These are phyloP conservation scores for Ceyx melanurus DNA, from an alignment of 2,113 vertebrate species.

Conservation along the genomic window DNA sequence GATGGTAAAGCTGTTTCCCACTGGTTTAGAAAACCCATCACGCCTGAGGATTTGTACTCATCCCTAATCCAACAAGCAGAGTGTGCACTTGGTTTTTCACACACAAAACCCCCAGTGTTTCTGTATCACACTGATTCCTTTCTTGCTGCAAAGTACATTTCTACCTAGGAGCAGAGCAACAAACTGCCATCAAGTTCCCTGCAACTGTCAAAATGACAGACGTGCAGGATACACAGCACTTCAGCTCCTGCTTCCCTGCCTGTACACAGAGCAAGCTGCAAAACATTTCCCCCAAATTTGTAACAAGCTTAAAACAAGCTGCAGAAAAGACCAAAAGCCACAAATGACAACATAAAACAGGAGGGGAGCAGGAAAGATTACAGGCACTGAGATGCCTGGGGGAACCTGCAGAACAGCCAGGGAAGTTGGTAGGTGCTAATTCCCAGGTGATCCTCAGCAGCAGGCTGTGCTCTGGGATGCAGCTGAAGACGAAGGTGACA, in stretches of 20 bases:
- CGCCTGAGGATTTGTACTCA: not conserved
- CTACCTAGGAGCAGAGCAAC: not conserved
- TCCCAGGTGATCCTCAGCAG: not conserved
- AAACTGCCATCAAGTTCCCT: not conserved
- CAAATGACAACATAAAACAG: conserved; percentile 18
- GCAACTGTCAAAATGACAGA: not conserved
- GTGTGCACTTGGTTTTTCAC: not conserved
- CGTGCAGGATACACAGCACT: not conserved
- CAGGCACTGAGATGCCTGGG: not conserved
- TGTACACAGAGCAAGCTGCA: not conserved
- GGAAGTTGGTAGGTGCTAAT: not conserved
- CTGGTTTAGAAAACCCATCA: not conserved
- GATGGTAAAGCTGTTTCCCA: not conserved
- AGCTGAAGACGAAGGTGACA: not conserved
- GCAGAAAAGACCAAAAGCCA: conserved; percentile 28
- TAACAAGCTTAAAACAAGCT: conserved; percentile 32
- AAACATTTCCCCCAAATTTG: not conserved
- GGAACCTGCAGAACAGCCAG: not conserved
- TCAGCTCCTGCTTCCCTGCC: not conserved
- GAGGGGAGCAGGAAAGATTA: conserved; percentile 13
- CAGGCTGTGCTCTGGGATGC: not conserved
- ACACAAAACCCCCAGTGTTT: not conserved
- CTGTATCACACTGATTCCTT: not conserved
- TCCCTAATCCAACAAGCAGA: not conserved
- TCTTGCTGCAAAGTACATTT: not conserved